Conservation (phyloP, 2,888 invertebrate genomes). For the Drepanosiphum platanoidis region DNA sequence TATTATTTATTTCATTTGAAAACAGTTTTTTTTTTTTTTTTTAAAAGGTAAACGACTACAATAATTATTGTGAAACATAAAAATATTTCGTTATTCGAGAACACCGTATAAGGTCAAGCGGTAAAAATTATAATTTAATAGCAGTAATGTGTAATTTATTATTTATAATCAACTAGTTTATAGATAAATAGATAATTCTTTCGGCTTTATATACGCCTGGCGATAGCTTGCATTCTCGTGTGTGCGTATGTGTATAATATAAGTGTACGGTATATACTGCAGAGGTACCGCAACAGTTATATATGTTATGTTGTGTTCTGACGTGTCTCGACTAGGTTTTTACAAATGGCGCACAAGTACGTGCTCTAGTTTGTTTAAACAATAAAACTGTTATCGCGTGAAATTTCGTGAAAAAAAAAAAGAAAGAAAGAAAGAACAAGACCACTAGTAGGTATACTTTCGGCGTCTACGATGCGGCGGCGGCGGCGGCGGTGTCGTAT, state of each 20-base stretch:
- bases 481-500: too few relatives aligned
- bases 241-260: neutral
- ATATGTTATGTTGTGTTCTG: neutral
- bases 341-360: neutral
- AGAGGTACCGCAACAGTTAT: neutral
- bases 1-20: too few relatives aligned
- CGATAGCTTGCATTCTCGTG: neutral
- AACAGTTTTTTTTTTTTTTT: neutral
- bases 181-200: neutral
- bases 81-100: neutral
- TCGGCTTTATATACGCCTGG: neutral
- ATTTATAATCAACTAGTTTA: neutral
- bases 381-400: constrained; percentile 27
- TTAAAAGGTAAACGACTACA: neutral
- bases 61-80: neutral
- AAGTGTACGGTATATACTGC: neutral
- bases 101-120: neutral
- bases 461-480: too few relatives aligned
- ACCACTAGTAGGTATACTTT: too few relatives aligned
- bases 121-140: neutral
- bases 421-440: too few relatives aligned
- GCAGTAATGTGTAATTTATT: neutral
- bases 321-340: neutral
- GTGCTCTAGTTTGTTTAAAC: constrained; percentile 21
- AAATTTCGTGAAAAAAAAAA: constrained; percentile 31